Conservation (phyloP, 1,140 invertebrate genomes). For the Leptonema lineaticorne region DNA sequence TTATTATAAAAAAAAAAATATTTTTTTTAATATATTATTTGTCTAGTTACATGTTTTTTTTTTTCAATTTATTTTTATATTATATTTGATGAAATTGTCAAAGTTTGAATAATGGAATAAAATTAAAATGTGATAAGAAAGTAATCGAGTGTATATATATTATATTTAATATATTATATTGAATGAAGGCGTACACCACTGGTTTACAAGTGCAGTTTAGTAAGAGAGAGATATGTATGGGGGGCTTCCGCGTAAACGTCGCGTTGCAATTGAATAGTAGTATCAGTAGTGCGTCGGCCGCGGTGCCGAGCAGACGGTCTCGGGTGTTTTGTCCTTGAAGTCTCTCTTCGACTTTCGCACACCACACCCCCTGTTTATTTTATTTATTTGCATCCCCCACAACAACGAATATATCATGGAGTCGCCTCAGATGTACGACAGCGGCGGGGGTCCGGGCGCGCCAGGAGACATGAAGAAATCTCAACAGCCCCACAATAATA, state of each 20-base stretch:
- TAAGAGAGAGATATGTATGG: neutral
- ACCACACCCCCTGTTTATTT: neutral
- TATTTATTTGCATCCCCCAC: neutral
- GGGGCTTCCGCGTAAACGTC: constrained; percentile 44
- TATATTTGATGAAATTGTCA: too few species aligned
- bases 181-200: constrained; percentile 12
- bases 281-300: constrained; percentile 47
- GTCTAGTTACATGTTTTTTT: too few species aligned
- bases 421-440: constrained; percentile 73
- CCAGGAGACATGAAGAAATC: constrained; percentile 50
- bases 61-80: too few species aligned
- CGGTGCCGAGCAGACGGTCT: constrained; percentile 37
- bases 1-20: too few species aligned
- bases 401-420: too few species aligned
- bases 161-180: too few species aligned
- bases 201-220: constrained; percentile 5
- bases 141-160: too few species aligned
- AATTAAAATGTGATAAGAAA: too few species aligned
- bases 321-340: constrained; percentile 16
- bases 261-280: constrained; percentile 43
- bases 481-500: constrained; percentile 46
- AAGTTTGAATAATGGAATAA: too few species aligned
- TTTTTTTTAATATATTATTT: too few species aligned
- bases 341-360: too few species aligned
- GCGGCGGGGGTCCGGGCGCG: constrained; percentile 43